Evolutionary conservation across 2,113 vertebrate species (phyloP), one percentile per base, ranked within the genome.

Genomic region (Takifugu bimaculatus): DNA sequence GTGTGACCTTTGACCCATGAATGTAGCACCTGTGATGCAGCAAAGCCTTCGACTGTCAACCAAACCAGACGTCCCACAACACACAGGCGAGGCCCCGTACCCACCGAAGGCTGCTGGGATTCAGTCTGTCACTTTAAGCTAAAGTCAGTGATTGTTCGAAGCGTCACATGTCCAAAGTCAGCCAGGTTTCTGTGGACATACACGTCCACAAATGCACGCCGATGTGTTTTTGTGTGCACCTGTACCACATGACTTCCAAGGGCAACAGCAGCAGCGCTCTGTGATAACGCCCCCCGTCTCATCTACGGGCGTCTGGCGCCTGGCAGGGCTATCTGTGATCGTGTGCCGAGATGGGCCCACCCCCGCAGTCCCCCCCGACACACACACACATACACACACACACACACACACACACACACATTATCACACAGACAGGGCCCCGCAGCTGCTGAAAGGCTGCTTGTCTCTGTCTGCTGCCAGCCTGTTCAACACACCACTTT

Each of bases 371-470:
- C 5, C 29, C 29, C 7, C 35, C 7, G 7, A 39, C 35, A 35
- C 32, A 35, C 32, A 35, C 32, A 35, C 32, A 35, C 32, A 35
- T 5, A 35, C 32, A 35, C 32, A 35, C 32, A 35, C 32, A 35
- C 32, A 35, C 32, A 35, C 32, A 35, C 66, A 57, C 29, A 56
- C 35, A 54, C 57, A 65, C 52, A 57, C 39, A 63, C 39, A 54
- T 60, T 50, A 68, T 69, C 65, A 68, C 65, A 83, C 54, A 77
- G 66, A 69, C 50, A 77, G 70, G 66, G 69, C 60, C 70, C 72
- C 80, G 77, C 82, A 85, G 86, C 81, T 86, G 82, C 75, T 84
- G 80, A 82, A 78, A 85, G 75, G 72, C 79, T 68, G 80, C 75
- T 71, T 76, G 77, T 81, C 65, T 76, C 70, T 68, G 80, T 69